These are phyloP conservation scores for Heptranchias perlo DNA, from an alignment of 2,113 vertebrate species.

Conservation along the genomic window DNA sequence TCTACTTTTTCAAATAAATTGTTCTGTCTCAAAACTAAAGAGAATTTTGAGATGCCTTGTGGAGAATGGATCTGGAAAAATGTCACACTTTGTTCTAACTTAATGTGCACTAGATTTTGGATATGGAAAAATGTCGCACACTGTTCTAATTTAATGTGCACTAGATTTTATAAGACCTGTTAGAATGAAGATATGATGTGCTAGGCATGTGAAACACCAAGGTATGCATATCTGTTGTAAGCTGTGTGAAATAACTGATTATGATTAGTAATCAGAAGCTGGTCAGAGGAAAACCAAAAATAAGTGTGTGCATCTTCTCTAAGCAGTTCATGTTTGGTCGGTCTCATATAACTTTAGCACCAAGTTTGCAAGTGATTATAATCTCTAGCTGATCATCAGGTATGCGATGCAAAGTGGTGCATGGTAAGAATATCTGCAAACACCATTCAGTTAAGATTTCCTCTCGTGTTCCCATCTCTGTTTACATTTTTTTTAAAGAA, in stretches of 20 bases:
- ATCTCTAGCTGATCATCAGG: not conserved
- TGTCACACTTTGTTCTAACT: constrained; percentile 9
- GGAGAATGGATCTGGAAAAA: constrained; percentile 16
- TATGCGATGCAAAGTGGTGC: not conserved
- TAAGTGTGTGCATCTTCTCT: constrained; percentile 2
- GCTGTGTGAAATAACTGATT: not conserved
- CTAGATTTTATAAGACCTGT: not conserved
- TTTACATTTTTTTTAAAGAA: not conserved
- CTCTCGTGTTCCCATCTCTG: not conserved
- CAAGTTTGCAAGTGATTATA: not conserved
- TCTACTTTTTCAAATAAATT: not conserved
- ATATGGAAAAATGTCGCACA: not conserved
- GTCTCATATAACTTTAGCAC: not conserved
- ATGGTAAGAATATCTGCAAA: constrained; percentile 23
- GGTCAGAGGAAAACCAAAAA: constrained; percentile 28
- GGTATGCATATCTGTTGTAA: constrained; percentile 10
- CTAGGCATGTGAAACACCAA: not conserved
- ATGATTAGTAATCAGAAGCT: constrained; percentile 11
- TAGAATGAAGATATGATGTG: not conserved
- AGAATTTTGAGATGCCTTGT: not conserved
- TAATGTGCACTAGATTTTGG: constrained; percentile 6
- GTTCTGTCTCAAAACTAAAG: not conserved
- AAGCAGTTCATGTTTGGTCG: constrained; percentile 11
- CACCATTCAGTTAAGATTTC: not conserved
- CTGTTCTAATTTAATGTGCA: constrained; percentile 12